Conservation (phyloP, 92 coral and sea anemone genomes). For the Plumapathes pennacea region DNA sequence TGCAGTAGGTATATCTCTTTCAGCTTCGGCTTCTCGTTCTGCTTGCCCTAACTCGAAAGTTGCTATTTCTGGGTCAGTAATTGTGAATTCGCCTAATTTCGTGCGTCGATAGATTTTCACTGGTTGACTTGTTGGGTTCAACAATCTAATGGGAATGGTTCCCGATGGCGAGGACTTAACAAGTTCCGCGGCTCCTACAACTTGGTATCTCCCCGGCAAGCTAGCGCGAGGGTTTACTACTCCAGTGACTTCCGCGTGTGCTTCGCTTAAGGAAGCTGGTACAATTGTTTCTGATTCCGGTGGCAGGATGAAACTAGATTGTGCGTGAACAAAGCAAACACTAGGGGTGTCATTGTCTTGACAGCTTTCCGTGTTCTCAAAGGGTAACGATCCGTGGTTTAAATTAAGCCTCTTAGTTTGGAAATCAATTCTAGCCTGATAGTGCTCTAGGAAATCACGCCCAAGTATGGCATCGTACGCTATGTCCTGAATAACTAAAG, state of each 20-base stretch:
- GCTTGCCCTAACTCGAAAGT: background rate
- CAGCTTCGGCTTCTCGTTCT: slow-evolving; percentile 1
- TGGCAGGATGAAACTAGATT: slow-evolving; percentile 13
- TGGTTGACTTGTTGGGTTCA: slow-evolving; percentile 12
- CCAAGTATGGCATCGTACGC: slow-evolving; percentile 60
- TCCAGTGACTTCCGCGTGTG: slow-evolving; percentile 1
- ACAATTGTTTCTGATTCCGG: slow-evolving; percentile 30
- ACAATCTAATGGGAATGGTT: slow-evolving; percentile 6
- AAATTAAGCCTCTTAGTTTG: slow-evolving; percentile 3
- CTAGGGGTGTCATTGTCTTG: background rate
- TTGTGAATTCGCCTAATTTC: background rate
- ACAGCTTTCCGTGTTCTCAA: background rate
- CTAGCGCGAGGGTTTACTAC: slow-evolving; percentile 4
- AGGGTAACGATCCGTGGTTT: background rate
- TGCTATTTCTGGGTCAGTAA: background rate
- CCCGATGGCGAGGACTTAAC: background rate
- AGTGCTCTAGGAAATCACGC: slow-evolving; percentile 51
- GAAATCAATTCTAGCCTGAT: slow-evolving; percentile 37
- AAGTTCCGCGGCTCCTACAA: slow-evolving; percentile 35
- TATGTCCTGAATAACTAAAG: slow-evolving; percentile 22
- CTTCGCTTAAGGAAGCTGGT: slow-evolving; percentile 5
- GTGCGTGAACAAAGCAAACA: slow-evolving; percentile 26
- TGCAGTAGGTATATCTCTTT: background rate
- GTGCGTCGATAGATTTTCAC: slow-evolving; percentile 3
- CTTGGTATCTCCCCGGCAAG: slow-evolving; percentile 21